These are phyloP conservation scores for Catharus fuscescens DNA, from an alignment of 2,113 vertebrate species.

Conservation along the genomic window DNA sequence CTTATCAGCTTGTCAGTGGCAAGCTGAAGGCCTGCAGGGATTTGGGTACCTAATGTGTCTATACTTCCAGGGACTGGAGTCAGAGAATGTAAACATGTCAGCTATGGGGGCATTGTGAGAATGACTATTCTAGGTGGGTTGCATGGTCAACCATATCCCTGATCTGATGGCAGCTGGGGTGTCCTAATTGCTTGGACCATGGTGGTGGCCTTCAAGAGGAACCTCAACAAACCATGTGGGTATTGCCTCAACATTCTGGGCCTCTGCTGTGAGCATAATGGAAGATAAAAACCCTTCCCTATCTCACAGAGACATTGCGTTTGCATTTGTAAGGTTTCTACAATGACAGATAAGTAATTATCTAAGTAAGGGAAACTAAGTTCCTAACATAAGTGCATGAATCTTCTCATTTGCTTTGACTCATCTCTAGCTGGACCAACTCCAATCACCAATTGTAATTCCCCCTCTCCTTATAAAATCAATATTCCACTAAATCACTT, in stretches of 20 bases:
- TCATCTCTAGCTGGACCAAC: conserved; percentile 35
- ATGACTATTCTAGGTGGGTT: not conserved
- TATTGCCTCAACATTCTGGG: not conserved
- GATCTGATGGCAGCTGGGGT: not conserved
- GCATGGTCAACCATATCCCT: not conserved
- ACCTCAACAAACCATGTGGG: accelerated
- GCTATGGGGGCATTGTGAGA: not conserved
- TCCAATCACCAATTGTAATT: conserved; percentile 16
- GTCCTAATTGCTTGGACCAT: not conserved
- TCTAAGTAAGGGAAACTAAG: not conserved
- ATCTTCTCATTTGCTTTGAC: conserved; percentile 34
- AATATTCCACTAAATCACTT: conserved; percentile 34
- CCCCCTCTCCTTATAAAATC: conserved; percentile 8
- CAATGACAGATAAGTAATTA: not conserved
- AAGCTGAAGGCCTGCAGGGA: not conserved
- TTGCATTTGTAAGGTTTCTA: not conserved
- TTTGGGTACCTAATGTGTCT: accelerated
- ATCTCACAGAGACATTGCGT: not conserved
- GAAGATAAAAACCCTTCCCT: not conserved
- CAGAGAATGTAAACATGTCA: not conserved
- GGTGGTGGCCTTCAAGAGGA: not conserved
- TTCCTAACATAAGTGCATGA: not conserved
- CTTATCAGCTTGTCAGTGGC: not conserved
- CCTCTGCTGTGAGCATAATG: not conserved
- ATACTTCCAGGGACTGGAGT: not conserved